These are phyloP conservation scores for Brachionus rotundiformis DNA, from an alignment of 1,140 invertebrate genomes.

Conservation along the genomic window DNA sequence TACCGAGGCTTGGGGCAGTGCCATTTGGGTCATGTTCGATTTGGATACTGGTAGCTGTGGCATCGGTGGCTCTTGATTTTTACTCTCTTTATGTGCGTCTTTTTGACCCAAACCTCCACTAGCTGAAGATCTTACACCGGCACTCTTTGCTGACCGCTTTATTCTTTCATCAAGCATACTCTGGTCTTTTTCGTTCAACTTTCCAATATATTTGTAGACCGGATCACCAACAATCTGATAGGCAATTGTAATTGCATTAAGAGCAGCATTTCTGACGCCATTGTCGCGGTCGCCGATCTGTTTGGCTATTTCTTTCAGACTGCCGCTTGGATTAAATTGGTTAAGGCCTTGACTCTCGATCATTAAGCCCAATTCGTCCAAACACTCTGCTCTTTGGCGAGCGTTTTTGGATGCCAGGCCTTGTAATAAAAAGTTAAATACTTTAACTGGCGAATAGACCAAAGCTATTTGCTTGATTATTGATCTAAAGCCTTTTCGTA, in stretches of 20 bases:
- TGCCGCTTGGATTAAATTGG: slow-evolving; percentile 73
- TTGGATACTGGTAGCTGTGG: not conserved
- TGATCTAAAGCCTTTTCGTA: slow-evolving; percentile 68
- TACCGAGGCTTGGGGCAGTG: not conserved
- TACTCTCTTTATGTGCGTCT: not conserved
- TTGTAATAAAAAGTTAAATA: slow-evolving; percentile 87
- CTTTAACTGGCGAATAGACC: slow-evolving; percentile 83
- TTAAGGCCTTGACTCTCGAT: slow-evolving; percentile 86
- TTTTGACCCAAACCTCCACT: not conserved
- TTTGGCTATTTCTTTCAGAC: slow-evolving; percentile 86
- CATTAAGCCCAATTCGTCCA: slow-evolving; percentile 83
- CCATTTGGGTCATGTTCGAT: not conserved
- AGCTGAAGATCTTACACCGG: not conserved
- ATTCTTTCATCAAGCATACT: slow-evolving; percentile 90
- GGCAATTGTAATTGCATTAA: slow-evolving; percentile 87
- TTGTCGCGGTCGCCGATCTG: slow-evolving; percentile 94
- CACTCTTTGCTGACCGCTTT: slow-evolving; percentile 68
- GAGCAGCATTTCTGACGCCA: slow-evolving; percentile 87
- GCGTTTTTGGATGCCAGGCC: slow-evolving; percentile 95
- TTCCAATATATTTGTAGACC: slow-evolving; percentile 85
- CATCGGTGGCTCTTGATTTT: not conserved
- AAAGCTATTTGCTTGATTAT: slow-evolving; percentile 81
- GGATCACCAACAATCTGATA: slow-evolving; percentile 86
- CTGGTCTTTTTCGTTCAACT: slow-evolving; percentile 88
- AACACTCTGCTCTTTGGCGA: slow-evolving; percentile 83